Conservation (phyloP, 2,113 vertebrate species). For the Pao palembangensis region DNA sequence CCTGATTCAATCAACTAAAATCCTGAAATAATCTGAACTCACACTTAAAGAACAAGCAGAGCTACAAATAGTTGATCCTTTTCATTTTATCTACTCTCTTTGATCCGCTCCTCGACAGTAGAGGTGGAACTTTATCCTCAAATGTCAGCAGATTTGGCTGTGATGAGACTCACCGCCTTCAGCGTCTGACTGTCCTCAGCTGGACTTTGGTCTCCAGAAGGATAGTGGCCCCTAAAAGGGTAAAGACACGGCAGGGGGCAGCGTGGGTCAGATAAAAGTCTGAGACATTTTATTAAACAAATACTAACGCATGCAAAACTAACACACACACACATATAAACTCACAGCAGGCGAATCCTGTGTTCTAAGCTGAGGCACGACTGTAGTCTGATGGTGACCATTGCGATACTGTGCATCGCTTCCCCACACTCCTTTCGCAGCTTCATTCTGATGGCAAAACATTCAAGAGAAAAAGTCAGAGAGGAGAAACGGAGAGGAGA, state of each 20-base stretch:
- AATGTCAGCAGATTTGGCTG: not conserved
- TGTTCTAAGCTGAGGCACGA: conserved; percentile 70
- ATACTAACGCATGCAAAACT: not conserved
- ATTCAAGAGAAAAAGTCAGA: conserved; percentile 7
- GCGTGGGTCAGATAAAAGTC: not conserved
- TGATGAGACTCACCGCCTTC: conserved; percentile 72
- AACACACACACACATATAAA: conserved; percentile 5
- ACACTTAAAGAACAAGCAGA: no score
- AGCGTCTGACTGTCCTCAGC: conserved; percentile 66
- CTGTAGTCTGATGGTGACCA: conserved; percentile 70
- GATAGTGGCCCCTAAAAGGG: conserved; percentile 25
- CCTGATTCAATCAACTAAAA: no score
- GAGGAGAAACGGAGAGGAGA: not conserved
- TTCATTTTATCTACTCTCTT: no score
- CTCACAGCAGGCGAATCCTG: conserved; percentile 73
- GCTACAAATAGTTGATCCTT: no score
- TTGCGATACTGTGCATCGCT: conserved; percentile 71
- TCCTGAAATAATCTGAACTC: no score
- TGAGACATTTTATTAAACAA: not conserved
- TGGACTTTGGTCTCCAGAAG: conserved; percentile 52
- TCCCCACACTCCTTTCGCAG: conserved; percentile 67
- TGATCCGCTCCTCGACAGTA: no score
- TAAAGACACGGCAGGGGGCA: not conserved
- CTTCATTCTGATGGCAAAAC: conserved; percentile 68
- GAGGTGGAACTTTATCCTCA: no score